A percentile compares a stretch with the other conserved stretches of the same genome.
These are phyloP conservation scores for Dysidea cf. avara DNA, from an alignment of 37 sponge, comb jelly and placozoan genomes.

Conservation along the genomic window DNA sequence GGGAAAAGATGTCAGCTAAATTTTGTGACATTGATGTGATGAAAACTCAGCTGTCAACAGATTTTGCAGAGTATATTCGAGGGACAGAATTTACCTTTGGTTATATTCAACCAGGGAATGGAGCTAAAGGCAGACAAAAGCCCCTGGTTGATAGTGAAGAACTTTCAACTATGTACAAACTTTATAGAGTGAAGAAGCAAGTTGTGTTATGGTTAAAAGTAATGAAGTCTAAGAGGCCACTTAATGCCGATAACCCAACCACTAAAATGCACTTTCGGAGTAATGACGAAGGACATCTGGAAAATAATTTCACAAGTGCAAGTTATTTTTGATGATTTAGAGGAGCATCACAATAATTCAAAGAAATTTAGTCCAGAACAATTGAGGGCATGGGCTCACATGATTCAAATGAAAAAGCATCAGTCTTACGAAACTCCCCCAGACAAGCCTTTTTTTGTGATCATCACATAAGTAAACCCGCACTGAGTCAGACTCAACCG, in stretches of 20 bases:
- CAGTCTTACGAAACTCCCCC: background rate
- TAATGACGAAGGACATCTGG: no score
- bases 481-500: no score
- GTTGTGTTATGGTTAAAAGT: conserved; percentile 1
- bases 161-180: background rate
- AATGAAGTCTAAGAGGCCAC: no score
- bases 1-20: no score
- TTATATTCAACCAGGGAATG: conserved; percentile 3
- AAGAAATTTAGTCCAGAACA: background rate
- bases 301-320: background rate
- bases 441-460: conserved; percentile 5
- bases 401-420: conserved; percentile 11
- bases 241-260: no score
- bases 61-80: no score
- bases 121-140: background rate
- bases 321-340: background rate
- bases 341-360: background rate
- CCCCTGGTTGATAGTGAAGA: background rate
- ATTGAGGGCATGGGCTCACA: conserved; percentile 16
- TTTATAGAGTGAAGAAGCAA: background rate
- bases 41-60: no score
- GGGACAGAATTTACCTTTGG: no score
- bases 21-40: no score
- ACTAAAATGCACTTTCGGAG: no score
- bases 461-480: no score